Percentiles rank a stretch among this genome's conserved stretches.
Evolutionary conservation across 2,797 vertebrate genomes (phyloP).

Genomic region (Syncerus caffer): DNA sequence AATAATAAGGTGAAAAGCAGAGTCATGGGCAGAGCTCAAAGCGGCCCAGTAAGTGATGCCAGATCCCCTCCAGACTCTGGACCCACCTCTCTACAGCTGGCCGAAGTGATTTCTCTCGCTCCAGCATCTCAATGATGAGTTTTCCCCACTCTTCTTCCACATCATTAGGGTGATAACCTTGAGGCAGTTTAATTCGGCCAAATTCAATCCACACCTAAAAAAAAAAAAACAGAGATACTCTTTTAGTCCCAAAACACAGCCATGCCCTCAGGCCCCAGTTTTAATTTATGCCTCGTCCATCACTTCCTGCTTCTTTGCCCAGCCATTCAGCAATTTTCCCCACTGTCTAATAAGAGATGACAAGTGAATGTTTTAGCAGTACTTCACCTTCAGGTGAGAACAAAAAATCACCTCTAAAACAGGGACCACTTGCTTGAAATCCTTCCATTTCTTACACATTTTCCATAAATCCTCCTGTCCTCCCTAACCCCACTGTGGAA

Average conservation of each 20-base stretch:
- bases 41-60: not conserved
- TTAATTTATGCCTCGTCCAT: not conserved
- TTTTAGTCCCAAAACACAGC: constrained; percentile 29
- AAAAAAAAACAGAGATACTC: constrained; percentile 43
- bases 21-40: not conserved
- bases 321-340: not conserved
- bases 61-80: rapidly evolving
- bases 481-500: not conserved
- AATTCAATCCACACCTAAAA: constrained; percentile 96
- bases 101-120: constrained; percentile 94
- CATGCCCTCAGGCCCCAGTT: not conserved
- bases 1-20: not conserved
- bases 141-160: constrained; percentile 98
- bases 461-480: not conserved
- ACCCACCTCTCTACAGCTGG: constrained; percentile 94
- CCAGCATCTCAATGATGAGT: constrained; percentile 98
- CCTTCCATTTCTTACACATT: not conserved
- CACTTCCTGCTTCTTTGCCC: not conserved
- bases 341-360: constrained; percentile 10
- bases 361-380: not conserved
- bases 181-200: constrained; percentile 94
- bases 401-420: not conserved
- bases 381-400: not conserved
- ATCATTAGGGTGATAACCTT: constrained; percentile 95
- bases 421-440: not conserved